A percentile compares a stretch with the other conserved stretches of the same genome.
Conservation (phyloP, 2,113 vertebrate species). For the Oenanthe melanoleuca region DNA sequence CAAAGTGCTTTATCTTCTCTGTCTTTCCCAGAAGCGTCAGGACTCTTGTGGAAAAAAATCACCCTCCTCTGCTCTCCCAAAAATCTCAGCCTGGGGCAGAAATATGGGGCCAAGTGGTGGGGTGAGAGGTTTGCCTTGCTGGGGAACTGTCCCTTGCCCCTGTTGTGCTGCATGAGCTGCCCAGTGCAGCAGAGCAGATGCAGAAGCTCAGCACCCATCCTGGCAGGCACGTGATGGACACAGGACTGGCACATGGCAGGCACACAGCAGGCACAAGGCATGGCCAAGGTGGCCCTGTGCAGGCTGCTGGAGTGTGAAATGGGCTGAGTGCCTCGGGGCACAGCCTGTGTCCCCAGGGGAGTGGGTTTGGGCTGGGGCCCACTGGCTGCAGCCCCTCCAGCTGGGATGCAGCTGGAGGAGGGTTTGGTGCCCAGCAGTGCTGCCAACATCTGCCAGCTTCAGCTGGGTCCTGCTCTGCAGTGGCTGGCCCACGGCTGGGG, state of each 20-base stretch:
- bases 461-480: rapidly evolving
- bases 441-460: neutral
- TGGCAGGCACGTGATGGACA: neutral
- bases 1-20: neutral
- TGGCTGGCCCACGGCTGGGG: rapidly evolving
- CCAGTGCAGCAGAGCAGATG: rapidly evolving
- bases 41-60: neutral
- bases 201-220: rapidly evolving
- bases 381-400: neutral
- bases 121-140: neutral
- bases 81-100: neutral
- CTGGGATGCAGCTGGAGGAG: neutral
- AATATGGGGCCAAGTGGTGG: neutral
- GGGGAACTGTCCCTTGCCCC: neutral
- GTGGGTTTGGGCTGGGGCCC: neutral
- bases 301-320: neutral
- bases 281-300: neutral
- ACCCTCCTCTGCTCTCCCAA: neutral
- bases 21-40: neutral
- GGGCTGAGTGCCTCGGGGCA: neutral
- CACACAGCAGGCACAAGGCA: neutral
- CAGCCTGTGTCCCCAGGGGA: rapidly evolving
- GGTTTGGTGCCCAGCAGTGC: neutral
- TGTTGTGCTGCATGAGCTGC: neutral
- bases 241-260: neutral